Percentiles rank a stretch among this genome's conserved stretches.
phyloP scores from a whole-genome alignment of 1,140 invertebrate genomes.

The Magallana gigas region DNA sequence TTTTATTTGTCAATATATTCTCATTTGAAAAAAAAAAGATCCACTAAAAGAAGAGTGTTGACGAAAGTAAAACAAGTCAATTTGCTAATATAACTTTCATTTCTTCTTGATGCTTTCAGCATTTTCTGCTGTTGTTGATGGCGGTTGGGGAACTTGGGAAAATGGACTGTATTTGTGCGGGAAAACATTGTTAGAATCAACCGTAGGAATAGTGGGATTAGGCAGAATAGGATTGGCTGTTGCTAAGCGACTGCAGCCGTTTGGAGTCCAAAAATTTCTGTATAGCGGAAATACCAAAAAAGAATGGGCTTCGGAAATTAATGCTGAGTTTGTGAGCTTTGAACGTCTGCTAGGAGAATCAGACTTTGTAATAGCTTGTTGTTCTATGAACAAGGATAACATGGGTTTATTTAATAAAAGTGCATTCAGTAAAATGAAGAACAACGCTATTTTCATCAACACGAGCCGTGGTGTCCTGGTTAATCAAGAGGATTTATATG shows the following conservation, averaged over 20 bases:
- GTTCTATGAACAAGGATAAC: constrained; percentile 72
- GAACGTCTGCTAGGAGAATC: constrained; percentile 72
- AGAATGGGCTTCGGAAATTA: constrained; percentile 82
- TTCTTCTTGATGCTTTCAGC: constrained; percentile 55
- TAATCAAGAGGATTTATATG: constrained; percentile 75
- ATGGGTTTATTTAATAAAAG: constrained; percentile 71
- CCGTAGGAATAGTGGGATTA: constrained; percentile 91
- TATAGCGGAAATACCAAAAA: constrained; percentile 86
- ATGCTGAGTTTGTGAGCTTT: constrained; percentile 84
- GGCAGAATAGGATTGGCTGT: constrained; percentile 87
- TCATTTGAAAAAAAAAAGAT: too few species aligned
- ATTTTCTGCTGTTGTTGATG: constrained; percentile 66
- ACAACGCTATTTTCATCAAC: constrained; percentile 76
- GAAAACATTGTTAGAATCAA: constrained; percentile 86
- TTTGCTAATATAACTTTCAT: too few species aligned
- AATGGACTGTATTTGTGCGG: constrained; percentile 94
- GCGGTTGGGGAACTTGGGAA: constrained; percentile 87
- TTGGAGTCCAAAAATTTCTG: constrained; percentile 85
- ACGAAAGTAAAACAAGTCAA: too few species aligned
- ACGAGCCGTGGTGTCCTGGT: constrained; percentile 76
- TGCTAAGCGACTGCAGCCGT: constrained; percentile 84
- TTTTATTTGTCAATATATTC: too few species aligned
- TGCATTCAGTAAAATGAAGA: constrained; percentile 77
- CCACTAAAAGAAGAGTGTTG: too few species aligned
- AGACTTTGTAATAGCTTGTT: constrained; percentile 77